Conservation (phyloP, 2,888 invertebrate species). For the Adelognathus sp. region DNA sequence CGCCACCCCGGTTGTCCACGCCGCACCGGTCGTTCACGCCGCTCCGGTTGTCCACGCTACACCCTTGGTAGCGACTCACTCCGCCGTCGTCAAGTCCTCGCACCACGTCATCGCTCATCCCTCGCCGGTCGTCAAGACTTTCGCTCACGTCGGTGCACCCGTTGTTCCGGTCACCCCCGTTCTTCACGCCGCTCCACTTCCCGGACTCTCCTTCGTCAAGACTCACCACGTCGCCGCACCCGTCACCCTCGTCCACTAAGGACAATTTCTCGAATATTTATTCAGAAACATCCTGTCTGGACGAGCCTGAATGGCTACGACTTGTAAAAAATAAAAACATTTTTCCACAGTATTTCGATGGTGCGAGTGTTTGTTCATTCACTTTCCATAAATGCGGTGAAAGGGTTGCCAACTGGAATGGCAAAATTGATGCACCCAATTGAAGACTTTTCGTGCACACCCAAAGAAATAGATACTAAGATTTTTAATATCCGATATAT, state of each 20-base stretch:
- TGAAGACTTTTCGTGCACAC: no score
- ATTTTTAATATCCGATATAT: no score
- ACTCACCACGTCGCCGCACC: slow-evolving; percentile 69
- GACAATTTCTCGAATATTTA: slow-evolving; percentile 72
- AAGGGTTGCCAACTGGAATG: no score
- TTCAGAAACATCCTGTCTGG: neutral
- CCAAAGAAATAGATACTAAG: no score
- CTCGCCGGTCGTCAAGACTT: slow-evolving; percentile 61
- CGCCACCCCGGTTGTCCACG: slow-evolving; percentile 76
- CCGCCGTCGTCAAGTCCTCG: slow-evolving; percentile 63
- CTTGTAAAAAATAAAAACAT: neutral
- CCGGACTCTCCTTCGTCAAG: slow-evolving; percentile 68
- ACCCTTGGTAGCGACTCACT: slow-evolving; percentile 70
- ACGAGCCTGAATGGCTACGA: neutral
- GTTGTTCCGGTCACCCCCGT: neutral
- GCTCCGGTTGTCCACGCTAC: slow-evolving; percentile 71
- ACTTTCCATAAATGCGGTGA: no score
- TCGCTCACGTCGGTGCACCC: neutral
- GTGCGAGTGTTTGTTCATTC: no score
- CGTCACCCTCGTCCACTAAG: slow-evolving; percentile 71
- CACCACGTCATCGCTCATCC: slow-evolving; percentile 67
- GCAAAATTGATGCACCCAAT: no score
- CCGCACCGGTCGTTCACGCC: slow-evolving; percentile 73
- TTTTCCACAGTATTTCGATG: no score
- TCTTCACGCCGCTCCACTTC: slow-evolving; percentile 36